Base-by-base conservation (phyloP, 2,113 vertebrate genomes). In the Nycticorax nycticorax region DNA sequence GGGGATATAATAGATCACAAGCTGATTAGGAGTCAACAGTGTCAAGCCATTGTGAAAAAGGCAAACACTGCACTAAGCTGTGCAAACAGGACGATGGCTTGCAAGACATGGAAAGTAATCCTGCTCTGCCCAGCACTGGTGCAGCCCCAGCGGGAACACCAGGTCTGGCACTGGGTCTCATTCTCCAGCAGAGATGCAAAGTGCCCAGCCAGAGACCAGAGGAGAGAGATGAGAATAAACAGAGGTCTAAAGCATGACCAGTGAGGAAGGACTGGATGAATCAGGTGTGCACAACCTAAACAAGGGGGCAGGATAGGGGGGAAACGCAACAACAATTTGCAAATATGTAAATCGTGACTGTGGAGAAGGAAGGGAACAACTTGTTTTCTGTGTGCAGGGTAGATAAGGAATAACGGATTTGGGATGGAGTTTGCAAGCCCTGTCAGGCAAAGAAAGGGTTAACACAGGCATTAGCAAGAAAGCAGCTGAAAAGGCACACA, bases 1-100 rank as follows among this genome's bases (percentile, higher is more conserved):
- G 96, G 96, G 96, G 94, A 92, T 96, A 96, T 93, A 97, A 97
- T 50, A 96, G 96, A 97, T 96, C 96, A 93, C 96, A 97, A 97
- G 95, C 96, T 96, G 95, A 96, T 97, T 96, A 96, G 95, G 93
- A 97, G 93, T 95, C 95, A 97, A 96, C 95, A 93, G 96, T 96
- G 94, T 96, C 96, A 96, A 92, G 94, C 64, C 94, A 94, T 96
- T 97, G 96, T 97, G 94, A 75, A 95, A 96, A 96, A 97, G 93
- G 94, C 96, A 97, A 97, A 97, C 96, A 97, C 47, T 56, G 89
- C 89, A 78, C 93, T 97, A 97, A 96, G 96, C 96, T 96, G 96
- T 93, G 94, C 95, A 97, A 97, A 97, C 95, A 97, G 89, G 66
- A 89, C 80, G 5, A 89, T 19, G 93, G 95, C 77, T 90, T 74